These are phyloP conservation scores for Phrynocephalus forsythii DNA, from an alignment of 2,797 vertebrate genomes.

Conservation along the genomic window DNA sequence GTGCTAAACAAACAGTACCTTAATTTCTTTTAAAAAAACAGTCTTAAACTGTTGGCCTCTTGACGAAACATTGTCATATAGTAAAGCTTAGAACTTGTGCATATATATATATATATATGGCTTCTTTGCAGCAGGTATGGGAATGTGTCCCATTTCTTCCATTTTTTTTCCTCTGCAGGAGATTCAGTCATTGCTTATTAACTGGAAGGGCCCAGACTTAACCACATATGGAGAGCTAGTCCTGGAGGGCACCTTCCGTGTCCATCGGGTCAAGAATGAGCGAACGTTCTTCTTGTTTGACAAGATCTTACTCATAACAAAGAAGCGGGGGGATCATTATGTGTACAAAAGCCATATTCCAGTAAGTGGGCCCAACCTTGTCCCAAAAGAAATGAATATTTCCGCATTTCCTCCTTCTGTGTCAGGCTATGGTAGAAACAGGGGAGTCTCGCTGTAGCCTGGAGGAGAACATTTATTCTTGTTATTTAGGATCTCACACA, in stretches of 20 bases:
- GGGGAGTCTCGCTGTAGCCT: too few relatives aligned
- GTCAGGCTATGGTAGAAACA: neutral
- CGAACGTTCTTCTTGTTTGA: constrained; percentile 95
- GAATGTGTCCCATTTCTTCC: neutral
- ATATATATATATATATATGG: neutral
- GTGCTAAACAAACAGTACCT: too few relatives aligned
- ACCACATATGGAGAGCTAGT: constrained; percentile 94
- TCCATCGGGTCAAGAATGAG: constrained; percentile 91
- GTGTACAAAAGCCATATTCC: constrained; percentile 93
- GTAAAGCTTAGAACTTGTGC: neutral
- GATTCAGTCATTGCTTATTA: constrained; percentile 95
- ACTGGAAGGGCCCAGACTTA: constrained; percentile 95
- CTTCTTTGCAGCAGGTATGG: neutral
- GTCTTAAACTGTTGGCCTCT: neutral
- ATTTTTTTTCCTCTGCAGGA: constrained; percentile 80
- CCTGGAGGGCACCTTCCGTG: constrained; percentile 93
- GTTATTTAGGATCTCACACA: neutral
- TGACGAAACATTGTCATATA: neutral
- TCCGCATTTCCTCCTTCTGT: neutral
- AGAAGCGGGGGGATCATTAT: constrained; percentile 93
- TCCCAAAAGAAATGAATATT: neutral
- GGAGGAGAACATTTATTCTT: neutral
- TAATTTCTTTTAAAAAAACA: neutral
- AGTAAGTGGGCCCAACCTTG: constrained; percentile 70
- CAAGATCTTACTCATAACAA: constrained; percentile 92